A percentile compares a stretch with the other conserved stretches of the same genome.
These are phyloP conservation scores for Sylvilagus floridanus DNA, from an alignment of 2,797 vertebrate genomes.

Conservation along the genomic window DNA sequence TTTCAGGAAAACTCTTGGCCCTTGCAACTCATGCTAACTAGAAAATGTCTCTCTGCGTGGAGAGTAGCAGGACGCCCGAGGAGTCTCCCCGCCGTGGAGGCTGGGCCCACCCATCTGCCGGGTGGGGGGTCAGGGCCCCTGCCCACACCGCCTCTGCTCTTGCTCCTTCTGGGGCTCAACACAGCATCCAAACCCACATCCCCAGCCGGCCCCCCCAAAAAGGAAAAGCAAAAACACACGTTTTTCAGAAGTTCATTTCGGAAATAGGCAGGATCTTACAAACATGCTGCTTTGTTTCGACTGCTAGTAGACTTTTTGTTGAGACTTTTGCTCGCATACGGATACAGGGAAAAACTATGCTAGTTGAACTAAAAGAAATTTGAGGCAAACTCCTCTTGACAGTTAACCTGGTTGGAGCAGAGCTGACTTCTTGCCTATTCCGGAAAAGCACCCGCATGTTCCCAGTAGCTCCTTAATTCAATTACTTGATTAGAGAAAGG, in stretches of 20 bases:
- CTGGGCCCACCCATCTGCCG: fast-evolving
- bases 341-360: background rate
- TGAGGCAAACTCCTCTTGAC: slow-evolving; percentile 89
- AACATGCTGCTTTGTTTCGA: slow-evolving; percentile 49
- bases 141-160: fast-evolving
- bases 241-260: background rate
- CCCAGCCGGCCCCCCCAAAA: background rate
- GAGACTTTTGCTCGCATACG: background rate
- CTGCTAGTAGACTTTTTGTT: background rate
- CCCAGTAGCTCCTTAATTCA: slow-evolving; percentile 87
- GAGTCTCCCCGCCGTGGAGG: background rate
- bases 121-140: fast-evolving
- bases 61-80: fast-evolving
- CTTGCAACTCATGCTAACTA: background rate
- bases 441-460: slow-evolving; percentile 80
- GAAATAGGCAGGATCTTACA: background rate
- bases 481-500: slow-evolving; percentile 86
- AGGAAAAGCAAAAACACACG: background rate
- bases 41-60: background rate
- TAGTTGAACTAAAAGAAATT: slow-evolving; percentile 77
- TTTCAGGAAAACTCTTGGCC: background rate
- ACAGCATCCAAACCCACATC: background rate
- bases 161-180: background rate
- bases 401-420: slow-evolving; percentile 87
- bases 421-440: slow-evolving; percentile 73